Base-by-base conservation (phyloP, 1,140 invertebrate genomes). In the Pentalonia nigronervosa region DNA sequence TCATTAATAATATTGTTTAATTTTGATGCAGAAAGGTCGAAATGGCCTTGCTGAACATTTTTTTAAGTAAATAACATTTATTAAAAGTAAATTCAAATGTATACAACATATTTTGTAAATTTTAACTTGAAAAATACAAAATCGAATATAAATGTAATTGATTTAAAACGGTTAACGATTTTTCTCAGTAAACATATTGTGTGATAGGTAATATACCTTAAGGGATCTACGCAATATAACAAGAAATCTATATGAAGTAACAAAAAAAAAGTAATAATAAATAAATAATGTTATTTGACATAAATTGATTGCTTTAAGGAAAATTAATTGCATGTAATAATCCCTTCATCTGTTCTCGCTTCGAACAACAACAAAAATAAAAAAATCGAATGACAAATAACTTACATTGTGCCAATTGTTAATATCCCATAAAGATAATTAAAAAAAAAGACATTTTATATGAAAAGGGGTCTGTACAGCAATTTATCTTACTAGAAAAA, bases 371-470 rank as follows among this genome's bases (percentile, higher is more conserved):
- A 76, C 11, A n/a, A 67, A 17, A 67, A 67, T 14, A 67, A 30
- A 67, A 53, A 67, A 76, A 76, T 76, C 60, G 60, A 76, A 76
- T 76, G 60, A 76, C n/a, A 67, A 76, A 76, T 76, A 76, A 76
- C 60, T 76, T 76, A 76, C 60, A 76, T 76, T 76, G 60, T 76
- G 60, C 60, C 60, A 76, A 76, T 76, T 76, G 60, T 76, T 76
- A 76, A 76, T 76, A 76, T n/a, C 60, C 60, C 60, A 76, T 76
- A 76, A n/a, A 76, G 60, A 76, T 76, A 76, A 76, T 76, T 76
- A 76, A 76, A 76, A 76, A 76, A 76, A 76, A n/a, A 41, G 41
- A 60, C 30, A 76, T n/a, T 76, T 67, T 76, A 76, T 76, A 76
- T 34, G 60, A 76, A 76, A 67, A 76, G 60, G 60, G 60, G 60